These are phyloP conservation scores for Hystrix brachyura DNA, from an alignment of 2,113 vertebrate species.

Conservation along the genomic window DNA sequence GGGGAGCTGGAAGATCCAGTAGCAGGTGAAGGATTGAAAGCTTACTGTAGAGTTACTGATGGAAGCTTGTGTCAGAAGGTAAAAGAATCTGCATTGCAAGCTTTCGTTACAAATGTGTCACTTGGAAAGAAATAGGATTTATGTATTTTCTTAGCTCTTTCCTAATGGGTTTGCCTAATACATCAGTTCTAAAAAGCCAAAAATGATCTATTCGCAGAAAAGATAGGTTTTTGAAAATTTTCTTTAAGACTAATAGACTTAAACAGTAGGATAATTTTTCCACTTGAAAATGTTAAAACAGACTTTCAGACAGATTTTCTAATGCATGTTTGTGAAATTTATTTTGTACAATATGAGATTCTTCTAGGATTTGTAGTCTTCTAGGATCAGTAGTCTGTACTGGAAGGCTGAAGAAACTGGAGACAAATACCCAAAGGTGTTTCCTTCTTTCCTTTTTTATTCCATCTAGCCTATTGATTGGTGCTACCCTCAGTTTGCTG, in stretches of 20 bases:
- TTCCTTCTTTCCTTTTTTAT: background rate
- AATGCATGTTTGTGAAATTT: conserved; percentile 45
- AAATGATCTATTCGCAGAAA: background rate
- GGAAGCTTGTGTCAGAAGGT: background rate
- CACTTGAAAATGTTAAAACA: conserved; percentile 53
- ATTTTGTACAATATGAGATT: conserved; percentile 37
- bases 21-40: background rate
- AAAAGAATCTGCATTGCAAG: background rate
- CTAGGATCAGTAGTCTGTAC: background rate
- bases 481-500: background rate
- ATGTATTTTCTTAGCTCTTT: conserved; percentile 48
- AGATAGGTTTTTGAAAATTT: background rate
- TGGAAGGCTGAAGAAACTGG: background rate
- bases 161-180: background rate
- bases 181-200: conserved; percentile 37
- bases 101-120: background rate
- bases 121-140: conserved; percentile 55
- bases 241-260: conserved; percentile 46
- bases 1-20: background rate
- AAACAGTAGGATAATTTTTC: conserved; percentile 68
- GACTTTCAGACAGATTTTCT: conserved; percentile 23
- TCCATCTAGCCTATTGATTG: background rate
- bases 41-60: background rate
- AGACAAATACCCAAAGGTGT: background rate
- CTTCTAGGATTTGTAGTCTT: conserved; percentile 47